phyloP scores from a whole-genome alignment of 2,888 invertebrate species.

The Nomada lathburiana region DNA sequence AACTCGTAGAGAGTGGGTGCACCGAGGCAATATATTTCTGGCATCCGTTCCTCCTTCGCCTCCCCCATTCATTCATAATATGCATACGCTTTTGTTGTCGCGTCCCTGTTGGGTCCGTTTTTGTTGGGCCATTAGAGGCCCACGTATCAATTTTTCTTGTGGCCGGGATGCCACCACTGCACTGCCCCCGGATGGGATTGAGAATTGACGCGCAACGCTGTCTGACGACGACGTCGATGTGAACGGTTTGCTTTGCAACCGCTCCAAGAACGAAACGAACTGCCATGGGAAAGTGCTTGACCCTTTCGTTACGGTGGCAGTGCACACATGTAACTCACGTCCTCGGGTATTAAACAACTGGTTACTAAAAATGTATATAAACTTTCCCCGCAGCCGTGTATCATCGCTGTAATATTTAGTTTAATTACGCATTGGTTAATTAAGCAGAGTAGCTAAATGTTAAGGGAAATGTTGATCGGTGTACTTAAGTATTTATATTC shows the following conservation, averaged over 20 bases:
- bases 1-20: conserved; percentile 78
- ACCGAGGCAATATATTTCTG: conserved; percentile 80
- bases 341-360: no score
- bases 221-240: conserved; percentile 17
- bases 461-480: no score
- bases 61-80: conserved; percentile 82
- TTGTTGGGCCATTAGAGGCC: conserved; percentile 81
- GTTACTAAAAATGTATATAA: not conserved
- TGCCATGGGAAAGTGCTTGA: no score
- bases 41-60: conserved; percentile 79
- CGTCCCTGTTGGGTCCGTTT: conserved; percentile 80
- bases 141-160: conserved; percentile 83
- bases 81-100: conserved; percentile 81
- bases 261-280: no score
- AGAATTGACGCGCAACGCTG: conserved; percentile 31
- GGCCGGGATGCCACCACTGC: conserved; percentile 61
- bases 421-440: no score
- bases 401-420: no score
- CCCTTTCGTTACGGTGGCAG: no score
- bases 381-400: not conserved
- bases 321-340: no score
- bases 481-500: no score
- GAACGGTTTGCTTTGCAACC: conserved; percentile 24
- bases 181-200: conserved; percentile 38
- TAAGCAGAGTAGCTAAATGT: no score